Conservation (phyloP, 2,888 invertebrate genomes). For the Epinotia bilunana region DNA sequence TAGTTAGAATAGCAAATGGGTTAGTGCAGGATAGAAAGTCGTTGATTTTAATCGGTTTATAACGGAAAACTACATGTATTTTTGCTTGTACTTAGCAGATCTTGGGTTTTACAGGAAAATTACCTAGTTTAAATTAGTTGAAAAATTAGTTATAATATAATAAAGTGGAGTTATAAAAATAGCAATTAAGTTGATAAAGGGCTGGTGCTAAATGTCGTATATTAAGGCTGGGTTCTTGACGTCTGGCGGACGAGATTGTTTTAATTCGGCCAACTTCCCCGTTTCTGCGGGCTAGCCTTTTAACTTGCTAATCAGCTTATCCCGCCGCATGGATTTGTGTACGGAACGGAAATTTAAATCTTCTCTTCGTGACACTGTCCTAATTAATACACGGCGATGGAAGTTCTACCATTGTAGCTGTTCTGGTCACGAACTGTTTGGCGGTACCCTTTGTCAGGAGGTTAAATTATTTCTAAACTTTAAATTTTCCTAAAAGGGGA, state of each 20-base stretch:
- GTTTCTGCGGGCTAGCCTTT: conserved; percentile 65
- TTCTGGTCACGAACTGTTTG: neutral
- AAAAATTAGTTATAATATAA: conserved; percentile 35
- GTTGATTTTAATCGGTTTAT: conserved; percentile 2
- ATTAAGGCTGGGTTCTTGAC: conserved; percentile 60
- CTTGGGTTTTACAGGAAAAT: neutral
- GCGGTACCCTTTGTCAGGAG: neutral
- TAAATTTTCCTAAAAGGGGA: no score
- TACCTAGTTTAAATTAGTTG: neutral
- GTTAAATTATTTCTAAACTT: neutral
- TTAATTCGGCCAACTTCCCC: conserved; percentile 66
- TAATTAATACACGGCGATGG: conserved; percentile 55
- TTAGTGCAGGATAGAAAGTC: conserved; percentile 1
- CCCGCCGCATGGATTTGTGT: conserved; percentile 67
- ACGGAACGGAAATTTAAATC: conserved; percentile 58
- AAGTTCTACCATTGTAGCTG: conserved; percentile 22
- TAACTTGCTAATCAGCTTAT: conserved; percentile 77
- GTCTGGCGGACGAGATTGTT: conserved; percentile 67
- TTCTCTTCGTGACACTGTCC: conserved; percentile 56
- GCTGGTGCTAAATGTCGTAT: conserved; percentile 51
- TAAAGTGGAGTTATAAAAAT: conserved; percentile 47
- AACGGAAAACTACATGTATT: no score
- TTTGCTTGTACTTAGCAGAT: no score
- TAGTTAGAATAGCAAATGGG: neutral
- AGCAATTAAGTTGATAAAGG: conserved; percentile 52